Base-by-base conservation (phyloP, 2,797 vertebrate species). In the Odontamblyopus lacepedii region DNA sequence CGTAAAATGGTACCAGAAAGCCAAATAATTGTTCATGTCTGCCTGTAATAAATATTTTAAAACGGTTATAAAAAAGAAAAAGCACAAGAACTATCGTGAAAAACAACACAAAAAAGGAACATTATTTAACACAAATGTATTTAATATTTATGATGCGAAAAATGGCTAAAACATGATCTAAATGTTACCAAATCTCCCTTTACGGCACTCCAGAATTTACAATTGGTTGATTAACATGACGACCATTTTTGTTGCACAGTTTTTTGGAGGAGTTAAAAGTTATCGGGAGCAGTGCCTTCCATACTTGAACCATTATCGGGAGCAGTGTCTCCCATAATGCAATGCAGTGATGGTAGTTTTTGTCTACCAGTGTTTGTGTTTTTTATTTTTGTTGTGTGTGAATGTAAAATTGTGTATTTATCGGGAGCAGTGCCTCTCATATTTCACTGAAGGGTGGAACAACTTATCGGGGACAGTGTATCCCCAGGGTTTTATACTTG, bases 401-500 rank as follows among this genome's bases (percentile, higher is more conserved):
- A 75, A 32, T 75, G n/a, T 66, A 70, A 76, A 65, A 78, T 67
- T 82, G 86, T 92, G 86, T 94, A 93, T 93, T 91, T 92, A 91
- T 91, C 92, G 92, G 30, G 92, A 86, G 92, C 93, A 94, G 93
- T 88, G 94, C 75, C 91, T 93, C 90, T 90, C 93, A 94, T 97
- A 97, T 97, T 96, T 96, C 96, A 97, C 97, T 76, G 38, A 94
- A 94, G 84, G 93, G 96, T 98, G 96, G 96, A 96, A 92, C 83
- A 93, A 94, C 96, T 98, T 98, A 95, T 98, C 96, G 96, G 97
- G 97, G 87, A 96, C 97, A 97, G 97, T 95, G 96, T 97, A 96
- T 97, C 96, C 64, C 96, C 96, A 98, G 95, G 96, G 95, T 97
- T 96, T 94, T 95, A 88, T 95, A 93, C 85, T 91, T 87, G 88